Base-by-base conservation (phyloP, 2,113 vertebrate species). In the Eurypyga helias region DNA sequence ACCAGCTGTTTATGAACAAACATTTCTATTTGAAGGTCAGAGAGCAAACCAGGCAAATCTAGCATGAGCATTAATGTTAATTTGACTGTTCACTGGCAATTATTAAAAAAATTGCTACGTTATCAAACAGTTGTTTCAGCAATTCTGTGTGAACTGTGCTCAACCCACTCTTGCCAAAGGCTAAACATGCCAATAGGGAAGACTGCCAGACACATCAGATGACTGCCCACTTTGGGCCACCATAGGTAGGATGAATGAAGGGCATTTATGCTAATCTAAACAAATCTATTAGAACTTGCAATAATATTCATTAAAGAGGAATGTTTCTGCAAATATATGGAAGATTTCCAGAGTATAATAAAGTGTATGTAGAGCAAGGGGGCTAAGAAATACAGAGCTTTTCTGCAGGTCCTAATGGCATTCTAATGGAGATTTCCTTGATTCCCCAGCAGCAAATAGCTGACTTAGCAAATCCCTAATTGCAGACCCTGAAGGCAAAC, bases 391-490 rank as follows among this genome's bases (percentile, higher is more conserved):
- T 83, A 70, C 46, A 71, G 36, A 89, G 81, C 43, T 90, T 96
- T 96, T 70, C 80, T 94, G 49, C 79, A 84, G 81, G 90, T 91
- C 85, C 77, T 87, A 97, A 97, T 95, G 72, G 72, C 67, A 92
- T 92, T 94, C 45, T 65, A 94, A 97, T 95, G 90, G 95, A 95
- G 90, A 79, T 92, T 93, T 94, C 90, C 95, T 94, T 96, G 60
- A 96, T 93, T 95, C 69, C 51, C 65, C 17, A 5, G 89, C 80
- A 97, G 84, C 76, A 92, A 75, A 85, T 67, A 96, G 97, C 93
- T 96, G 92, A 98, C 87, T 93, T 92, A 89, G 81, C 87, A 92
- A 97, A 93, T 90, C 91, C 81, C 67, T 97, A 98, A 97, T 96
- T 97, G 88, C 69, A 75, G 87, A 65, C 79, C 89, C 93, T 81